phyloP scores from a whole-genome alignment of 2,113 vertebrate genomes.

The Ibidorhyncha struthersii region DNA sequence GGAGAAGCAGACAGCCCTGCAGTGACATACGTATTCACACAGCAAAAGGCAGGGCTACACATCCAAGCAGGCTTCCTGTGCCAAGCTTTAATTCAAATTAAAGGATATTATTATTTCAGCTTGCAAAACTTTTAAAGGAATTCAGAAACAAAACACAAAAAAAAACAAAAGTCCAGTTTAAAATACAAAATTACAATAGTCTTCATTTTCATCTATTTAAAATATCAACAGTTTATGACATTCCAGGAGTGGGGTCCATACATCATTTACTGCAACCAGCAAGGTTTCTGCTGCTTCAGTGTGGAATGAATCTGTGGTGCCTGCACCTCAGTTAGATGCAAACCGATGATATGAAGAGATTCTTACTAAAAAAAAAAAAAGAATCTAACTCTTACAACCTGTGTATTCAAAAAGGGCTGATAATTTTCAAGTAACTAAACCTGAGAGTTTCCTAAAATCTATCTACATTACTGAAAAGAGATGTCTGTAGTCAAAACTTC shows the following conservation, averaged over 20 bases:
- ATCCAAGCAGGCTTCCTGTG: background rate
- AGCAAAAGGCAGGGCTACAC: background rate
- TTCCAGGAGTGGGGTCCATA: background rate
- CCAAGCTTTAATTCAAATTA: background rate
- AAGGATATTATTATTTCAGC: background rate
- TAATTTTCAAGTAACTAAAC: background rate
- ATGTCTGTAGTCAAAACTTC: background rate
- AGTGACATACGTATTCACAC: background rate
- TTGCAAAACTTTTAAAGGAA: background rate
- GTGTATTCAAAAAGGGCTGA: background rate
- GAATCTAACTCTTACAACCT: background rate
- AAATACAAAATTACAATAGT: background rate
- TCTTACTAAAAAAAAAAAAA: background rate
- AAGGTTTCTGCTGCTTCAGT: background rate
- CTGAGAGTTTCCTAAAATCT: background rate
- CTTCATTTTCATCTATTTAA: background rate
- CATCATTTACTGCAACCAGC: background rate
- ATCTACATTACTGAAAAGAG: background rate
- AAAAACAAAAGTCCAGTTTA: background rate
- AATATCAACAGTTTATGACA: background rate
- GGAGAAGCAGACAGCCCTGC: background rate
- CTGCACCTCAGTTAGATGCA: background rate
- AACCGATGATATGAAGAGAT: background rate
- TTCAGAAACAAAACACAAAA: background rate
- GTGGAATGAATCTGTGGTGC: background rate